Percentiles rank a stretch among this genome's conserved stretches.
Evolutionary conservation across 1,140 invertebrate species (phyloP).

Genomic region (Berghia stephanieae): DNA sequence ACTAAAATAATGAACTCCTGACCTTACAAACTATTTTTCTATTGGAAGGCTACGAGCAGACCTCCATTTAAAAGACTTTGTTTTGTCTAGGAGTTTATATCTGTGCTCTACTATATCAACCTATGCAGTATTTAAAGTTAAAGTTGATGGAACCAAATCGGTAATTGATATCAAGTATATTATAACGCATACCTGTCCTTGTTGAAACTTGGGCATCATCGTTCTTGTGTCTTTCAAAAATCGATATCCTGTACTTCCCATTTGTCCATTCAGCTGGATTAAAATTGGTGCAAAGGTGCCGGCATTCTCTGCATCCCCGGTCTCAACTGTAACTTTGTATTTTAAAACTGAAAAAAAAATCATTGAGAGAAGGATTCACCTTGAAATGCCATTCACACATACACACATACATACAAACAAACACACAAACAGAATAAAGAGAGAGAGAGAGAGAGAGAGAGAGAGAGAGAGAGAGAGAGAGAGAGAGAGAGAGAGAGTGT

Average conservation of each 20-base stretch:
- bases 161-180: too few species aligned
- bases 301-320: constrained; percentile 51
- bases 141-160: neutral
- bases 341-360: constrained; percentile 47
- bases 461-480: too few species aligned
- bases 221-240: constrained; percentile 47
- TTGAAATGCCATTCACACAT: constrained; percentile 15
- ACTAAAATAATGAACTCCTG: too few species aligned
- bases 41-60: too few species aligned
- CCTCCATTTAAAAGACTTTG: too few species aligned
- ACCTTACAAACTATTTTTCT: too few species aligned
- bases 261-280: constrained; percentile 51
- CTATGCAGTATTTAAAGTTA: neutral
- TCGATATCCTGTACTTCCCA: constrained; percentile 51
- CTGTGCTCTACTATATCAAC: too few species aligned
- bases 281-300: constrained; percentile 53
- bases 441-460: too few species aligned
- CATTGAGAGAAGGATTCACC: neutral
- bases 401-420: neutral
- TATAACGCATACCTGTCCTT: constrained; percentile 49
- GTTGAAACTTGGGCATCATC: constrained; percentile 48
- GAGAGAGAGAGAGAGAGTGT: too few species aligned
- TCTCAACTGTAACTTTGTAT: constrained; percentile 57
- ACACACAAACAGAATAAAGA: neutral
- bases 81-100: too few species aligned